Conservation (phyloP, 2,113 vertebrate species). For the Cololabis saira region DNA sequence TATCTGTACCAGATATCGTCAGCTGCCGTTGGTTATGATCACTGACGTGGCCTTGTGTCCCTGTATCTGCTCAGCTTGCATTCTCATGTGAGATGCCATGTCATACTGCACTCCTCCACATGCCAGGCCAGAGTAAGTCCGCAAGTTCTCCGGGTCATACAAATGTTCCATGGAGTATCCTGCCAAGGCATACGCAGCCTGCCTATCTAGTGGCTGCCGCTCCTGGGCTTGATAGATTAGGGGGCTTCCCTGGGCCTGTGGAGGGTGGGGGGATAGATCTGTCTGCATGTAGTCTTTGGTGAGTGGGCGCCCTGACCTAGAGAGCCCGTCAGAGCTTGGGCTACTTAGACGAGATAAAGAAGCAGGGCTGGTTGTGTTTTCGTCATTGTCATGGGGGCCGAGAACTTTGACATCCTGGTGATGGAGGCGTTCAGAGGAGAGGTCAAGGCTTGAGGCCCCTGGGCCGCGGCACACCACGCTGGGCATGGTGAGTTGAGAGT, state of each 20-base stretch:
- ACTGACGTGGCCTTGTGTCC: slow-evolving; percentile 98
- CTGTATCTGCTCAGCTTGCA: slow-evolving; percentile 95
- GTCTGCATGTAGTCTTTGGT: slow-evolving; percentile 95
- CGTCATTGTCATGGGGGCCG: slow-evolving; percentile 81
- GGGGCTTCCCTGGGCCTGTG: slow-evolving; percentile 84
- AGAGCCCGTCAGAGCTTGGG: slow-evolving; percentile 80
- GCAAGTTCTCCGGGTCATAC: slow-evolving; percentile 92
- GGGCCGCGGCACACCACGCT: slow-evolving; percentile 87
- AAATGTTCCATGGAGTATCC: slow-evolving; percentile 97
- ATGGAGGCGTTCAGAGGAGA: slow-evolving; percentile 79
- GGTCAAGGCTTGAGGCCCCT: slow-evolving; percentile 71
- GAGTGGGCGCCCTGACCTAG: slow-evolving; percentile 87
- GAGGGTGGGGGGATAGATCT: slow-evolving; percentile 90
- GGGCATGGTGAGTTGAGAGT: slow-evolving; percentile 85
- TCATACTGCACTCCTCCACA: slow-evolving; percentile 89
- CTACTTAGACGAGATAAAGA: slow-evolving; percentile 94
- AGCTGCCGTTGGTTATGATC: slow-evolving; percentile 99
- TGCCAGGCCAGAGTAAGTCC: slow-evolving; percentile 92
- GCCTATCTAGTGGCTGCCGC: slow-evolving; percentile 88
- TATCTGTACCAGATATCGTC: slow-evolving; percentile 72
- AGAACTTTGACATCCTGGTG: slow-evolving; percentile 73
- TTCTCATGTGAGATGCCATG: slow-evolving; percentile 93
- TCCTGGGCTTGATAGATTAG: slow-evolving; percentile 85
- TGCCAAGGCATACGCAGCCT: slow-evolving; percentile 93
- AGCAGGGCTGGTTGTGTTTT: slow-evolving; percentile 88